These are phyloP conservation scores for Novumbra hubbsi DNA, from an alignment of 2,797 vertebrate genomes.

Conservation along the genomic window DNA sequence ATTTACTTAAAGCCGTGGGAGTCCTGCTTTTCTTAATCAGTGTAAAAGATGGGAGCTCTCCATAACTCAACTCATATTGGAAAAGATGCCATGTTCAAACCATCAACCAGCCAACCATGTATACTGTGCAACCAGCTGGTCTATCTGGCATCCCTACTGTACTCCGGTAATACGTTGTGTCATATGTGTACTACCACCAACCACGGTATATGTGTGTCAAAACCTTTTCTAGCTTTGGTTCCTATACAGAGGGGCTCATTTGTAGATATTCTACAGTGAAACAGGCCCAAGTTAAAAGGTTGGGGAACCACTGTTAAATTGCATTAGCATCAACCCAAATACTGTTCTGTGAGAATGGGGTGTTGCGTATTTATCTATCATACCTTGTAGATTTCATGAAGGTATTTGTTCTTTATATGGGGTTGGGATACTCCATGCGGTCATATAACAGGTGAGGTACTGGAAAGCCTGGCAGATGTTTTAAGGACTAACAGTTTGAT, in stretches of 20 bases:
- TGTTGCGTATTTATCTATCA: constrained; percentile 44
- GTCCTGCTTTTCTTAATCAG: constrained; percentile 67
- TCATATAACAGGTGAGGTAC: constrained; percentile 60
- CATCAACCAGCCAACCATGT: constrained; percentile 45
- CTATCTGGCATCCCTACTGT: constrained; percentile 60
- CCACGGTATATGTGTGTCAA: constrained; percentile 43
- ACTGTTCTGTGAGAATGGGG: constrained; percentile 55
- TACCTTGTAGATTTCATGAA: constrained; percentile 56
- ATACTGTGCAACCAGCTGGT: constrained; percentile 47
- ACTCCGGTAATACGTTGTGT: constrained; percentile 43
- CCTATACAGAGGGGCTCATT: no score
- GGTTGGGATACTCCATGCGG: constrained; percentile 53
- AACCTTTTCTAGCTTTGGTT: no score
- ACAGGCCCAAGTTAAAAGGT: background rate
- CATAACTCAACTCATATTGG: constrained; percentile 50
- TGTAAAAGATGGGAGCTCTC: constrained; percentile 60
- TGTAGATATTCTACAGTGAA: no score
- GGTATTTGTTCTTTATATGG: constrained; percentile 56
- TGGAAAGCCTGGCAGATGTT: constrained; percentile 32
- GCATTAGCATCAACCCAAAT: constrained; percentile 49
- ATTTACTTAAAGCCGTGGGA: constrained; percentile 66
- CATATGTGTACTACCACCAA: constrained; percentile 47
- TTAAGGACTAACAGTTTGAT: constrained; percentile 42
- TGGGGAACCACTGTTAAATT: constrained; percentile 45
- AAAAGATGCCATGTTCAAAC: constrained; percentile 41